Evolutionary conservation across 2,888 invertebrate genomes (phyloP), one percentile per base, ranked within the genome.

Genomic region (Pachymerium ferrugineum): DNA sequence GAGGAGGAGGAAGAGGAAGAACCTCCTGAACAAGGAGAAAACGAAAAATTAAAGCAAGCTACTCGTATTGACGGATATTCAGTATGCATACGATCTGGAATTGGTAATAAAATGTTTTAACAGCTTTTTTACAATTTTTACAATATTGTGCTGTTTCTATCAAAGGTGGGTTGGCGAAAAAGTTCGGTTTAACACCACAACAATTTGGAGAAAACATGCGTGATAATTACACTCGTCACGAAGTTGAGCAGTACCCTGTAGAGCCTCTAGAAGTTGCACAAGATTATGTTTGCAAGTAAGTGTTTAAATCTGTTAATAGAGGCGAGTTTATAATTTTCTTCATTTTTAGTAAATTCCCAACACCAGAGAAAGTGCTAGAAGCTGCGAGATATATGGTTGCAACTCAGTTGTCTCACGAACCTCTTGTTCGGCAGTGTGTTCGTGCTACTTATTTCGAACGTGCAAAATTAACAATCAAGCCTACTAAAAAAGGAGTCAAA

Each of bases 141-240:
- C 6, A 14, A 14, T 14, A 16, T 62, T 62, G 8, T 62, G 8
- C 16, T 8, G 19, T 16, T 10, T 16, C 62, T 16, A 14, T 76
- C 74, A 14, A 82, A 89, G 92, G 89, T 79, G 89, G 90, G 0
- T 86, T 97, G 67, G 93, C 93, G 1, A 92, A 91, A 81, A 90
- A 90, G 81, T 98, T 97, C 83, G 98, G 98, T 76, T 84, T 99
- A 72, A 89, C 90, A 0, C 94, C 98, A 0, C 94, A 95, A 81
- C 91, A 97, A 83, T 97, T 95, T 82, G 96, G 95, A 0, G 97
- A 97, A 84, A 98, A 99, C 85, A 86, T 98, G 6, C 88, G 95
- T 0, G 97, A 97, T 80, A 94, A 95, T 82, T 97, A 97, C 82
- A 94, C 94, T 82, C 86, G 94, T 14, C 93, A 96, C 81, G 97